Conservation (phyloP, 2,797 vertebrate genomes). For the Oceanodroma leucorhoa region DNA sequence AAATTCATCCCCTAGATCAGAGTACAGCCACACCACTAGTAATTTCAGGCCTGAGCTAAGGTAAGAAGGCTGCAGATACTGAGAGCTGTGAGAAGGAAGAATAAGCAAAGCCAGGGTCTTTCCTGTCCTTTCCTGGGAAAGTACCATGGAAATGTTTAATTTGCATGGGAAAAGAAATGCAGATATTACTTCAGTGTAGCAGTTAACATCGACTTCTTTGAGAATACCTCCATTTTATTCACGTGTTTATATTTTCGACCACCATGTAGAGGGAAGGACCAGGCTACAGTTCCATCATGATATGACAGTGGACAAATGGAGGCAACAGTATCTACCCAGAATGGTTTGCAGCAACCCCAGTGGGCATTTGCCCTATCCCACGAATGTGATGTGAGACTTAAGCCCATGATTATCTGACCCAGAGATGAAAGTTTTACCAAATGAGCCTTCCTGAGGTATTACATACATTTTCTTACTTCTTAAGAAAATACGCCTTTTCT, state of each 20-base stretch:
- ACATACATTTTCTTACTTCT: neutral
- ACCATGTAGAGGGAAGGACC: fast-evolving
- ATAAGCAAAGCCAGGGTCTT: neutral
- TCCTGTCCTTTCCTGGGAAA: neutral
- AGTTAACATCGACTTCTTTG: neutral
- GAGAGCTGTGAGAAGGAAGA: neutral
- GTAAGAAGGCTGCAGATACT: neutral
- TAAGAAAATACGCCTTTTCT: slow-evolving; percentile 7
- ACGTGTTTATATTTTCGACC: neutral
- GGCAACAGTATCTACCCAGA: neutral
- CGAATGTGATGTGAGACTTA: neutral
- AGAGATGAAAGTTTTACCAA: neutral
- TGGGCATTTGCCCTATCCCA: neutral
- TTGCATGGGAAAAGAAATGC: slow-evolving; percentile 16
- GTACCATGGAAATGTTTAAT: neutral
- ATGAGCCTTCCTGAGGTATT: slow-evolving; percentile 9
- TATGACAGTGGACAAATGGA: neutral
- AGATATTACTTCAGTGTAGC: neutral
- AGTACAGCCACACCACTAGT: neutral
- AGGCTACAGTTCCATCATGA: neutral
- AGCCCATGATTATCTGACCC: neutral
- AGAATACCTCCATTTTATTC: neutral
- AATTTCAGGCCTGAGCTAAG: neutral
- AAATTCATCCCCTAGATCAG: neutral
- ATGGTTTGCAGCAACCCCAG: neutral